Evolutionary conservation across 2,113 vertebrate species (phyloP).

Genomic region (Paralichthys olivaceus): DNA sequence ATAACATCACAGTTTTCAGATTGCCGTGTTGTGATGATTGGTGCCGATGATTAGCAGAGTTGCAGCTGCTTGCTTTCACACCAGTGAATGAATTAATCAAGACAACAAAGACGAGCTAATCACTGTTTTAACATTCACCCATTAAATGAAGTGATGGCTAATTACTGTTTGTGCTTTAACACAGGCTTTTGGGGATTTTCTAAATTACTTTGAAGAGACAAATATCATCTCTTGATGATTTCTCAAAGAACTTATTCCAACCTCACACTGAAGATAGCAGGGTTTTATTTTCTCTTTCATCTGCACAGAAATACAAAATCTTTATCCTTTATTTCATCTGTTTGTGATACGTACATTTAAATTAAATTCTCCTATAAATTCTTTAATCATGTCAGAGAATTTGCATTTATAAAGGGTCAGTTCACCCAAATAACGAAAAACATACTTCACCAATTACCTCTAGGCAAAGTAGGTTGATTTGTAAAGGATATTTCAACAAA

Average conservation of each 20-base stretch:
- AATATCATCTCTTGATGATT: conserved; percentile 29
- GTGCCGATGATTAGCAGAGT: conserved; percentile 69
- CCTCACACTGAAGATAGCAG: neutral
- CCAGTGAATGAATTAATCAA: conserved; percentile 70
- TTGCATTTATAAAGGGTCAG: no score
- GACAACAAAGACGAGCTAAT: conserved; percentile 77
- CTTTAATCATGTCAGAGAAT: no score
- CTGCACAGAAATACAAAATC: no score
- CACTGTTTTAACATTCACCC: conserved; percentile 73
- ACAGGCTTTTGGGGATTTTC: conserved; percentile 42
- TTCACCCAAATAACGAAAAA: no score
- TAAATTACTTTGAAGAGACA: conserved; percentile 51
- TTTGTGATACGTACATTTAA: no score
- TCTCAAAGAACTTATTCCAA: neutral
- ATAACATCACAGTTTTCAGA: conserved; percentile 62
- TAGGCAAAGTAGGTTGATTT: no score
- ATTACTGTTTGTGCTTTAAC: conserved; percentile 65
- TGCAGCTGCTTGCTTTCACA: conserved; percentile 76
- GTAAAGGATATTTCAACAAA: no score
- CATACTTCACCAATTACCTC: no score
- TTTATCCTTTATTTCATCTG: no score
- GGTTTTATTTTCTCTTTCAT: no score
- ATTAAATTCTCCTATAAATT: no score
- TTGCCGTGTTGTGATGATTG: conserved; percentile 62
- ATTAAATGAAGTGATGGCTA: conserved; percentile 75